These are phyloP conservation scores for Sitta europaea DNA, from an alignment of 2,113 vertebrate genomes.

Conservation along the genomic window DNA sequence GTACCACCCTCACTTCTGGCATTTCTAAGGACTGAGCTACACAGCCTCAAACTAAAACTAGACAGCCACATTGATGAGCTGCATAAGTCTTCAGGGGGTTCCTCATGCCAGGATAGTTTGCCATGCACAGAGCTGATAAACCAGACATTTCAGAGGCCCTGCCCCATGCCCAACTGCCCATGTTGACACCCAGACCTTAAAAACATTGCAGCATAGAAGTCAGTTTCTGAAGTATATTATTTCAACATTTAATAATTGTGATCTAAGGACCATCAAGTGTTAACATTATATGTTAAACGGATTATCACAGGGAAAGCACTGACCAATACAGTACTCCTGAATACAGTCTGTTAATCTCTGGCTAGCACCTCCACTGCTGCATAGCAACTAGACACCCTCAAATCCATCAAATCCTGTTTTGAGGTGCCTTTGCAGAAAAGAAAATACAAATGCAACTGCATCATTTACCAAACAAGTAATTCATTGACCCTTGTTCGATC, in stretches of 20 bases:
- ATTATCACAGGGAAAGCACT: not conserved
- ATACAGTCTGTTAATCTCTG: not conserved
- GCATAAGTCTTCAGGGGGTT: fast-evolving
- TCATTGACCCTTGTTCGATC: not conserved
- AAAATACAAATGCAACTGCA: not conserved
- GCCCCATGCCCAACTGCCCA: not conserved
- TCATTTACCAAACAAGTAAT: not conserved
- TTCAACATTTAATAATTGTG: not conserved
- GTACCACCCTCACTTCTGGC: not conserved
- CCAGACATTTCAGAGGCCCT: not conserved
- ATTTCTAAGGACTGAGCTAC: not conserved
- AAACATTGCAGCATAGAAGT: not conserved
- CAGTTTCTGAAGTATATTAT: not conserved
- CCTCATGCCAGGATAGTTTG: not conserved
- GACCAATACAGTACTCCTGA: not conserved
- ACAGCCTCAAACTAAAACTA: not conserved
- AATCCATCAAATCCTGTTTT: not conserved
- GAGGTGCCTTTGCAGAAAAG: not conserved
- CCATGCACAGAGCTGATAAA: not conserved
- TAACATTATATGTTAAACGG: not conserved
- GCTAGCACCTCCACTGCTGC: not conserved
- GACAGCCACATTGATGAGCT: not conserved
- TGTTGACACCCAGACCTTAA: not conserved
- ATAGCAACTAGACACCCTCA: not conserved
- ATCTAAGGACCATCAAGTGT: not conserved